phyloP scores from a whole-genome alignment of 2,888 invertebrate species.

The Dryobota labecula region DNA sequence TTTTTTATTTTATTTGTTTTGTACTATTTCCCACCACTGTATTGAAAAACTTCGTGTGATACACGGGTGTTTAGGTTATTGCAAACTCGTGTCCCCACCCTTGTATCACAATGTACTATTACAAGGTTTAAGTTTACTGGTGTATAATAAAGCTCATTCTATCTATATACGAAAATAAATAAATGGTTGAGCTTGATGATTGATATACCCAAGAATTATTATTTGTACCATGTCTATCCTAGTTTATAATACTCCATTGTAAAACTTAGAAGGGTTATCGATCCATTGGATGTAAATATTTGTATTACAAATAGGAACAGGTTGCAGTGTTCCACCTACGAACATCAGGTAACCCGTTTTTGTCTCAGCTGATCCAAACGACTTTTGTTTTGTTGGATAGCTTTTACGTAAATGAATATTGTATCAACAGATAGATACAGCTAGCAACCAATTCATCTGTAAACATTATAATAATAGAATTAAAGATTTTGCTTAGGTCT shows the following conservation, averaged over 20 bases:
- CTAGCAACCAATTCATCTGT: not conserved
- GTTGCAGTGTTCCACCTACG: constrained; percentile 46
- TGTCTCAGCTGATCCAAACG: constrained; percentile 44
- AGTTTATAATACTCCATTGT: constrained; percentile 17
- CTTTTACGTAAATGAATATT: constrained; percentile 33
- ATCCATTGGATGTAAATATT: constrained; percentile 60
- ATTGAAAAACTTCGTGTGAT: too few relatives aligned
- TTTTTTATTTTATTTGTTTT: too few relatives aligned
- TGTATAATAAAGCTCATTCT: not conserved
- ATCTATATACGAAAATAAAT: not conserved
- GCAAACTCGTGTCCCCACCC: too few relatives aligned
- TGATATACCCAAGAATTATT: not conserved
- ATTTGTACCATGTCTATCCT: constrained; percentile 8
- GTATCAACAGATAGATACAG: not conserved
- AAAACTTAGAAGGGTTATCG: constrained; percentile 47
- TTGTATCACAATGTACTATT: too few relatives aligned
- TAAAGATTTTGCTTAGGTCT: not conserved
- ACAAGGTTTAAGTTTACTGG: not conserved
- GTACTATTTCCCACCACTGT: too few relatives aligned
- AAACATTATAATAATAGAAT: not conserved
- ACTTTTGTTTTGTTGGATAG: constrained; percentile 19
- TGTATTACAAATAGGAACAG: constrained; percentile 54
- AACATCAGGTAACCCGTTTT: constrained; percentile 45
- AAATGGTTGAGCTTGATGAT: not conserved
- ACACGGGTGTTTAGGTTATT: too few relatives aligned